phyloP scores from a whole-genome alignment of 2,888 invertebrate species.

The Tipula helvola region DNA sequence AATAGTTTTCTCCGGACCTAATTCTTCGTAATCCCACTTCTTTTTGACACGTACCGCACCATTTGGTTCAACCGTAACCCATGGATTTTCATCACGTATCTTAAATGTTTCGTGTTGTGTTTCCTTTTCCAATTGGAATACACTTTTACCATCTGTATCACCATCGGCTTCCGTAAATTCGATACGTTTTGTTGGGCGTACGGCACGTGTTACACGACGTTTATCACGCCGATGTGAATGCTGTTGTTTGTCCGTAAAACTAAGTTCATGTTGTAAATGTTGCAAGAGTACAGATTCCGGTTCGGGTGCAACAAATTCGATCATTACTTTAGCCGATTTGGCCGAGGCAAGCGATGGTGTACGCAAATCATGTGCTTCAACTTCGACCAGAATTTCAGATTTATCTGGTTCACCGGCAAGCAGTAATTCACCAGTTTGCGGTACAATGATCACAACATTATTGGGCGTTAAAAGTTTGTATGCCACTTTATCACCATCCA shows the following conservation, averaged over 20 bases:
- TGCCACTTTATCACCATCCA: conserved; percentile 84
- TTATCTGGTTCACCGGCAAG: conserved; percentile 65
- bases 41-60: conserved; percentile 87
- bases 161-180: conserved; percentile 88
- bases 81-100: conserved; percentile 85
- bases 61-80: conserved; percentile 86
- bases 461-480: conserved; percentile 72
- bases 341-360: conserved; percentile 57
- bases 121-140: conserved; percentile 83
- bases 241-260: conserved; percentile 22
- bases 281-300: conserved; percentile 47
- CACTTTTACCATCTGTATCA: conserved; percentile 73
- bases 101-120: conserved; percentile 86
- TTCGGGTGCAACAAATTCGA: conserved; percentile 53
- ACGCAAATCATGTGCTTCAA: conserved; percentile 73
- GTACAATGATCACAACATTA: conserved; percentile 76
- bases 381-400: conserved; percentile 54
- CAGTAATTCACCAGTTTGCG: conserved; percentile 83
- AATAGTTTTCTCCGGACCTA: conserved; percentile 88
- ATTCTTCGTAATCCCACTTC: conserved; percentile 94
- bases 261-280: conserved; percentile 37
- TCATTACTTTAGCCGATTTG: conserved; percentile 59
- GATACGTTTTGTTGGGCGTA: conserved; percentile 87
- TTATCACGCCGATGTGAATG: conserved; percentile 54
- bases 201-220: conserved; percentile 73